A percentile compares a stretch with the other conserved stretches of the same genome.
Conservation (phyloP, 2,888 invertebrate species). For the Smittia sp. region DNA sequence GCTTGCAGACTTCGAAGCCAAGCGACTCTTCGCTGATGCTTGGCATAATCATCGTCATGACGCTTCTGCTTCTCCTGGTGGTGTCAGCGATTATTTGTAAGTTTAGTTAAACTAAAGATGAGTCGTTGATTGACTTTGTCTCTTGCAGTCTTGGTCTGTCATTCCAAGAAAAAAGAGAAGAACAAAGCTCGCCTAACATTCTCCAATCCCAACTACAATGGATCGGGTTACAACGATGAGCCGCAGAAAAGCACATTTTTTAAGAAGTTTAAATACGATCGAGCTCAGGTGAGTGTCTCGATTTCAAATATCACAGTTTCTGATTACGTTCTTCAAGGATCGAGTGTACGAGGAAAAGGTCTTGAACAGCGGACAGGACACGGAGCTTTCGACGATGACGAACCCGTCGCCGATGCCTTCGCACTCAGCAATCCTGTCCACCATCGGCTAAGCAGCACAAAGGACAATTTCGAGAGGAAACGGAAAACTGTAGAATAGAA, state of each 20-base stretch:
- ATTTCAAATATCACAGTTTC: not conserved
- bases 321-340: conserved; percentile 48
- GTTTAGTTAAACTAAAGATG: conserved; percentile 38
- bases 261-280: conserved; percentile 77
- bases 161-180: conserved; percentile 54
- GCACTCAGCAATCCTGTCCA: conserved; percentile 46
- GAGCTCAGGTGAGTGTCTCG: conserved; percentile 45
- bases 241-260: conserved; percentile 59
- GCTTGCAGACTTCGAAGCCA: not conserved
- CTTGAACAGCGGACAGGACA: conserved; percentile 49
- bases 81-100: conserved; percentile 52
- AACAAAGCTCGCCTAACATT: conserved; percentile 69
- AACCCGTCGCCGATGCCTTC: conserved; percentile 53
- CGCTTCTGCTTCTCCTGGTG: conserved; percentile 50
- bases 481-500: no score
- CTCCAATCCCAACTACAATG: conserved; percentile 84
- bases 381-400: conserved; percentile 50
- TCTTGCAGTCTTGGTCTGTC: conserved; percentile 52
- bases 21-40: not conserved
- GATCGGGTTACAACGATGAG: conserved; percentile 52
- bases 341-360: conserved; percentile 52
- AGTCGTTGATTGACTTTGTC: conserved; percentile 31
- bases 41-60: conserved; percentile 45
- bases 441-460: conserved; percentile 42
- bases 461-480: not conserved